phyloP scores from a whole-genome alignment of 2,888 invertebrate genomes.

The Desoria tigrina region DNA sequence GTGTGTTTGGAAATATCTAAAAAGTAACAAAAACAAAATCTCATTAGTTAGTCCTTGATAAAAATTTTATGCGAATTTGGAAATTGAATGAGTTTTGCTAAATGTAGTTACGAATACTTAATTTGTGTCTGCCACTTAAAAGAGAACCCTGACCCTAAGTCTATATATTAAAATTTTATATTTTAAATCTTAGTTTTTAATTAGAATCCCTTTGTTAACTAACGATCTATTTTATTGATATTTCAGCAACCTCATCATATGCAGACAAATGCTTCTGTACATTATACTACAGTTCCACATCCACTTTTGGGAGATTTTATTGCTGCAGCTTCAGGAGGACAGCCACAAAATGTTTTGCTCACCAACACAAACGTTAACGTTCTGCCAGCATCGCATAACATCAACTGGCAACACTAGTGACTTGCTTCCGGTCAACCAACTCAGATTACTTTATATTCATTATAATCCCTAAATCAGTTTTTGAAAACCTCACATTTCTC shows the following conservation, averaged over 20 bases:
- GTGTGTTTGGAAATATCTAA: too few relatives aligned
- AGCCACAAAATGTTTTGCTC: conserved; percentile 51
- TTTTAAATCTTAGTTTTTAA: not conserved
- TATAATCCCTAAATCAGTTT: too few relatives aligned
- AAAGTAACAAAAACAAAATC: too few relatives aligned
- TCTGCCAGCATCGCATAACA: conserved; percentile 37
- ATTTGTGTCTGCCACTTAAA: too few relatives aligned
- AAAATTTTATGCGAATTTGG: not conserved
- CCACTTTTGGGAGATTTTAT: conserved; percentile 47
- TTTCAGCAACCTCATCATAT: conserved; percentile 38
- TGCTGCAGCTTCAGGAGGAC: conserved; percentile 40
- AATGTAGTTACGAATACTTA: too few relatives aligned
- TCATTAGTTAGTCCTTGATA: too few relatives aligned
- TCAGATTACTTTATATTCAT: too few relatives aligned
- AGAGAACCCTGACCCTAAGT: too few relatives aligned
- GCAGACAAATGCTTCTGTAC: conserved; percentile 47
- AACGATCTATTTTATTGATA: too few relatives aligned
- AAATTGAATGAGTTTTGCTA: not conserved
- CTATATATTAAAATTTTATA: not conserved
- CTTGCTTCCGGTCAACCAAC: too few relatives aligned
- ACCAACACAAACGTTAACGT: conserved; percentile 49
- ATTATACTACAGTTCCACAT: conserved; percentile 42
- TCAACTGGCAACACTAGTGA: conserved; percentile 47
- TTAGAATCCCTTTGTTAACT: not conserved
- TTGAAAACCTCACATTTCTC: too few relatives aligned